Evolutionary conservation across 64 coral and sea anemone species (phyloP), one percentile per base, ranked within the genome.

Genomic region (Acropora yongei): DNA sequence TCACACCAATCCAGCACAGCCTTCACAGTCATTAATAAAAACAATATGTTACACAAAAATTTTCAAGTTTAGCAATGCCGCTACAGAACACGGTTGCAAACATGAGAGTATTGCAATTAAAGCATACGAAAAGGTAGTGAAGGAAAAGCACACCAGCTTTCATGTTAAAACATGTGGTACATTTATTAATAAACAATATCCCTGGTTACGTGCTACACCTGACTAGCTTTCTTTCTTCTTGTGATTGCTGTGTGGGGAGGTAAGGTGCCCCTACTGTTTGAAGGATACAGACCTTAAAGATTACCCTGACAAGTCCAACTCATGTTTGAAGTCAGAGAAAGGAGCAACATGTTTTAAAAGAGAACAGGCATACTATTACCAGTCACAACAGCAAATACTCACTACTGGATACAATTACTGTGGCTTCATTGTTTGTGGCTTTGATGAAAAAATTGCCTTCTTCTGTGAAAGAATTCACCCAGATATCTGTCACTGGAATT

Each of bases 351-450:
- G 6, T 3, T 16, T 49, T 5, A 50, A 77, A 74, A 9, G 30
- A 45, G 17, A 49, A 90, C 48, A 30, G 30, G 30, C 30, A 12
- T 72, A 90, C 88, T 90, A 90, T 80, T 72, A 68, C 61, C 88
- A 90, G 6, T 18, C 49, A 12, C 68, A 90, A 42, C 78, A 82
- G 79, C 89, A 91, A 53, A 55, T 91, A 20, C 72, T 72, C 47
- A 91, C 67, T 12, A 60, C 89, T 91, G 67, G 66, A 41, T 9
- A 74, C 8, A 7, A 9, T n/a, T 83, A 82, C 68, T 82, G 79
- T 91, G 89, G 68, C 55, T 80, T 89, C 49, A 43, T 89, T 79
- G 76, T 89, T 79, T 89, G 88, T 79, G 76, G 58, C 12, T 72
- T 85, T 41, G 41, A 68, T 79, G 72, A 69, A 4, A 45, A 88